phyloP scores from a whole-genome alignment of 2,113 vertebrate species.

The Sarotherodon lohbergeri region DNA sequence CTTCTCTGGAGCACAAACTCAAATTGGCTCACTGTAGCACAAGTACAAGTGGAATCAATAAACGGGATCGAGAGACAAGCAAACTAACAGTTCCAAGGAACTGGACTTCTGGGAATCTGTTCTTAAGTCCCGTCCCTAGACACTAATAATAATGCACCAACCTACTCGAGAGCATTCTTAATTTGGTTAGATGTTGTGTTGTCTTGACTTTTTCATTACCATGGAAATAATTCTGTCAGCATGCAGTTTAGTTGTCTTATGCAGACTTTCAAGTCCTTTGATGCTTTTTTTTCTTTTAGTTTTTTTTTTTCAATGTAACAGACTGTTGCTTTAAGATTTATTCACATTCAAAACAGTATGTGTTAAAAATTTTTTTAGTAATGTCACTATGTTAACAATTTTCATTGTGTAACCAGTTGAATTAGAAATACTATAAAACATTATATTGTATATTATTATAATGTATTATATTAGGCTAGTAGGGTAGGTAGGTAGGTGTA shows the following conservation, averaged over 20 bases:
- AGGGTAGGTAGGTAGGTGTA: background rate
- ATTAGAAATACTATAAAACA: background rate
- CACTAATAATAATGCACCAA: background rate
- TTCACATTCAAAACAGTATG: background rate
- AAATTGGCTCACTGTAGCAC: background rate
- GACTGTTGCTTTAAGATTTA: background rate
- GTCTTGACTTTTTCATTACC: background rate
- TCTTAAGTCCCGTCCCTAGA: background rate
- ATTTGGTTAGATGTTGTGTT: background rate
- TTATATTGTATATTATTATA: background rate
- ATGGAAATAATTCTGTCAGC: background rate
- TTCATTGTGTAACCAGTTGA: background rate
- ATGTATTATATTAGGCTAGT: background rate
- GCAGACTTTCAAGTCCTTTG: background rate
- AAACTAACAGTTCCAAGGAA: background rate
- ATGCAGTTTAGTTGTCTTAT: background rate
- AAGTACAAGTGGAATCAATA: background rate
- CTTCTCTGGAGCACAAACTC: background rate
- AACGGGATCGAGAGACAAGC: background rate
- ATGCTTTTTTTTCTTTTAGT: background rate
- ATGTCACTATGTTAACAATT: background rate
- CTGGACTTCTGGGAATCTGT: background rate
- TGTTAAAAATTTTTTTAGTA: rapidly evolving
- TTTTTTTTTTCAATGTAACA: background rate
- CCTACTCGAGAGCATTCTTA: background rate